phyloP scores from a whole-genome alignment of 2,113 vertebrate genomes.

The Varanus salvator region DNA sequence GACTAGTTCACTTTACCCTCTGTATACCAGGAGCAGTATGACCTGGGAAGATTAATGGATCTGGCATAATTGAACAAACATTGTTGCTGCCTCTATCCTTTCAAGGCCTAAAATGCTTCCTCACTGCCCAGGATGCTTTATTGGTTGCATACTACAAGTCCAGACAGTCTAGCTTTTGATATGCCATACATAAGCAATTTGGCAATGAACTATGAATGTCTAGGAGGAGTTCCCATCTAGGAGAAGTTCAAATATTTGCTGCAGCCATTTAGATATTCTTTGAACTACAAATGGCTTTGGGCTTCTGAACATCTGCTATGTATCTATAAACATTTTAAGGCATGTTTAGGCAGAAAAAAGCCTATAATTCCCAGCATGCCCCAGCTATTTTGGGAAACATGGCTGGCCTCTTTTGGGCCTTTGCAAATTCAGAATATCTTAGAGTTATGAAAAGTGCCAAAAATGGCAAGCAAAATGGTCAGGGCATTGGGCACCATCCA shows the following conservation, averaged over 20 bases:
- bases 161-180: constrained; percentile 2
- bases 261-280: background rate
- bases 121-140: constrained; percentile 15
- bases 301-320: background rate
- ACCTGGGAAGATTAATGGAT: background rate
- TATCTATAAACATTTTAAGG: background rate
- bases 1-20: background rate
- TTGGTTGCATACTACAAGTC: constrained; percentile 4
- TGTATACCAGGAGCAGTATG: background rate
- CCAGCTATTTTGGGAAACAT: background rate
- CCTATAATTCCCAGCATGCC: no score
- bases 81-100: constrained; percentile 8
- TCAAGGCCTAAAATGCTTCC: background rate
- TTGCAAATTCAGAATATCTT: background rate
- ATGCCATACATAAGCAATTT: background rate
- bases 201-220: background rate
- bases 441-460: background rate
- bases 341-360: no score
- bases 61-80: constrained; percentile 24
- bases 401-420: background rate
- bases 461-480: background rate
- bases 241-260: background rate
- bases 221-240: background rate
- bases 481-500: background rate
- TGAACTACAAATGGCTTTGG: background rate